Percentiles rank a stretch among this genome's conserved stretches.
Conservation (phyloP, 1,140 invertebrate genomes). For the Caligus rogercresseyi region DNA sequence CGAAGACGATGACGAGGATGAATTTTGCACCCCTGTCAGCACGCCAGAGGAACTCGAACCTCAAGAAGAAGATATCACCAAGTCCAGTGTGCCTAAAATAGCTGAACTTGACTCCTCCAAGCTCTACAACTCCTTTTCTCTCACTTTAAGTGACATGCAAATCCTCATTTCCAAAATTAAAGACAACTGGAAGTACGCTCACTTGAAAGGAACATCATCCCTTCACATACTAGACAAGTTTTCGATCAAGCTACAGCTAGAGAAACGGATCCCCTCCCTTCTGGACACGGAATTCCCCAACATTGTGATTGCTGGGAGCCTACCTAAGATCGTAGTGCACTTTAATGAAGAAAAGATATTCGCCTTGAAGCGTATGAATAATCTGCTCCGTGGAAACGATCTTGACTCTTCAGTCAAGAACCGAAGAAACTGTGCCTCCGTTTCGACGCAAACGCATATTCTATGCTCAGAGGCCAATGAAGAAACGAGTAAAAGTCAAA, state of each 20-base stretch:
- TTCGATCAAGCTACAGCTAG: slow-evolving; percentile 63
- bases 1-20: slow-evolving; percentile 18
- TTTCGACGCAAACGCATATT: background rate
- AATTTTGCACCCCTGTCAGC: slow-evolving; percentile 20
- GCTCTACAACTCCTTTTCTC: slow-evolving; percentile 42
- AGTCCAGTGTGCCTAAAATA: slow-evolving; percentile 27
- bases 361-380: slow-evolving; percentile 37
- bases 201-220: slow-evolving; percentile 54
- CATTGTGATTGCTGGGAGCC: slow-evolving; percentile 55
- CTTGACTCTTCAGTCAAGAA: background rate
- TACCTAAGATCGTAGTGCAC: slow-evolving; percentile 69
- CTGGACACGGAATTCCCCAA: slow-evolving; percentile 67
- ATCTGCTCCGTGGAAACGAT: background rate
- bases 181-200: slow-evolving; percentile 74
- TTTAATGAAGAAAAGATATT: slow-evolving; percentile 69
- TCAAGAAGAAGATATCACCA: background rate
- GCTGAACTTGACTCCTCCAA: slow-evolving; percentile 57
- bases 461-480: background rate
- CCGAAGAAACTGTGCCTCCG: background rate
- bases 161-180: slow-evolving; percentile 65
- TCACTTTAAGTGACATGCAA: slow-evolving; percentile 25
- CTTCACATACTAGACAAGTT: slow-evolving; percentile 77
- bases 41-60: slow-evolving; percentile 9
- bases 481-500: background rate
- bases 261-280: slow-evolving; percentile 57